A percentile compares a stretch with the other conserved stretches of the same genome.
Conservation (phyloP, 2,888 invertebrate genomes). For the Platyscelio sp. region DNA sequence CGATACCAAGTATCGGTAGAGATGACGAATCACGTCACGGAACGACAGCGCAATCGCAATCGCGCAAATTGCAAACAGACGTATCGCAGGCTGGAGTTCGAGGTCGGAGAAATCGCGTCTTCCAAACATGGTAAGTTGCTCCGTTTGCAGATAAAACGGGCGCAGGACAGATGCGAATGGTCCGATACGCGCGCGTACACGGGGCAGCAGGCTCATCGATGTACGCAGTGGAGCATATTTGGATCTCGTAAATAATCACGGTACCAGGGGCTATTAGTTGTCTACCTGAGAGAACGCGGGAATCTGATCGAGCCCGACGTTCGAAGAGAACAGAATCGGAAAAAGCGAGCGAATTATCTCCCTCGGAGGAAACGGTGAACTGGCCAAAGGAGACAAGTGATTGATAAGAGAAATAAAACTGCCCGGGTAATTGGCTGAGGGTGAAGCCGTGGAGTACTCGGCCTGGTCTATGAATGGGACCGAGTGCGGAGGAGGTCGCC, state of each 20-base stretch:
- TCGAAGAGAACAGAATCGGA: neutral
- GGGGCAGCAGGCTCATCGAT: slow-evolving; percentile 53
- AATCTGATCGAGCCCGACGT: neutral
- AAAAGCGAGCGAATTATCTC: too few relatives aligned
- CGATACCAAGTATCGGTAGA: slow-evolving; percentile 14
- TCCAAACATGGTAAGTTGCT: slow-evolving; percentile 67
- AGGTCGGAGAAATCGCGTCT: slow-evolving; percentile 40
- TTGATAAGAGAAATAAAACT: too few relatives aligned
- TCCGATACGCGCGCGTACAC: slow-evolving; percentile 37
- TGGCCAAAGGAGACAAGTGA: too few relatives aligned
- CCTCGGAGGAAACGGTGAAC: too few relatives aligned
- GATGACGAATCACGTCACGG: slow-evolving; percentile 27
- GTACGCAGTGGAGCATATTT: slow-evolving; percentile 46
- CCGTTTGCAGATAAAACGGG: slow-evolving; percentile 46
- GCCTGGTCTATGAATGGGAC: slow-evolving; percentile 79
- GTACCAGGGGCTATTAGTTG: slow-evolving; percentile 33
- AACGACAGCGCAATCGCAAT: neutral
- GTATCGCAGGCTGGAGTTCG: neutral
- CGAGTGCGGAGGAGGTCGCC: slow-evolving; percentile 45
- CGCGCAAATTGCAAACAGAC: slow-evolving; percentile 10
- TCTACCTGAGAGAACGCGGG: neutral
- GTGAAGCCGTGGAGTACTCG: too few relatives aligned
- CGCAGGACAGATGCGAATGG: slow-evolving; percentile 61
- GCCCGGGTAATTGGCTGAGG: too few relatives aligned
- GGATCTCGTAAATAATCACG: slow-evolving; percentile 55